phyloP scores from a whole-genome alignment of 2,797 vertebrate genomes.

The Chrysocyon brachyurus region DNA sequence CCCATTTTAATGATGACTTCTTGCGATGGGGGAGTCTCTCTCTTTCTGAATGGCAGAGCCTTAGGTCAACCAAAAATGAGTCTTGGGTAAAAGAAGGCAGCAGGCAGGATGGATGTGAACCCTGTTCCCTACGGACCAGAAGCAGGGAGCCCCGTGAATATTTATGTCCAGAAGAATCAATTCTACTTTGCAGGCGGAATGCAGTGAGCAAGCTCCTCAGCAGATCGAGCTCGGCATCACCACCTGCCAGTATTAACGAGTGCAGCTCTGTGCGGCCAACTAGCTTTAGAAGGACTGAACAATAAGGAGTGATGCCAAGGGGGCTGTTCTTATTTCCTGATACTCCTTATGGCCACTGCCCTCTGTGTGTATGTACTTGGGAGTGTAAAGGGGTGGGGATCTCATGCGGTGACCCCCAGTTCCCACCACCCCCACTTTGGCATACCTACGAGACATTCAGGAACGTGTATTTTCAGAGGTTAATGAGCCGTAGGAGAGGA shows the following conservation, averaged over 20 bases:
- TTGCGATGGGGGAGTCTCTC: background rate
- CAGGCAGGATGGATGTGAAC: background rate
- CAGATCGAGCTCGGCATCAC: accelerated
- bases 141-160: background rate
- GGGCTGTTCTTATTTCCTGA: background rate
- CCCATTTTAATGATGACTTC: background rate
- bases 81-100: background rate
- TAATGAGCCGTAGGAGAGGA: background rate
- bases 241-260: accelerated
- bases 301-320: accelerated
- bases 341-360: background rate
- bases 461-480: too few species aligned
- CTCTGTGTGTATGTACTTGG: background rate
- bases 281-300: background rate
- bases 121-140: background rate
- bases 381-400: background rate
- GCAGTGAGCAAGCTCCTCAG: background rate
- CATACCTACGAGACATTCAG: accelerated
- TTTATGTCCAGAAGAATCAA: background rate
- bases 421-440: accelerated
- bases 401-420: accelerated
- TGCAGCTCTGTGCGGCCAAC: background rate
- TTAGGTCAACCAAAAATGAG: background rate
- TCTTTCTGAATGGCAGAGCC: background rate
- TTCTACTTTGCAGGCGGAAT: background rate